These are phyloP conservation scores for Sebastiscus albofasciatus DNA, from an alignment of 2,797 vertebrate species.

Conservation along the genomic window DNA sequence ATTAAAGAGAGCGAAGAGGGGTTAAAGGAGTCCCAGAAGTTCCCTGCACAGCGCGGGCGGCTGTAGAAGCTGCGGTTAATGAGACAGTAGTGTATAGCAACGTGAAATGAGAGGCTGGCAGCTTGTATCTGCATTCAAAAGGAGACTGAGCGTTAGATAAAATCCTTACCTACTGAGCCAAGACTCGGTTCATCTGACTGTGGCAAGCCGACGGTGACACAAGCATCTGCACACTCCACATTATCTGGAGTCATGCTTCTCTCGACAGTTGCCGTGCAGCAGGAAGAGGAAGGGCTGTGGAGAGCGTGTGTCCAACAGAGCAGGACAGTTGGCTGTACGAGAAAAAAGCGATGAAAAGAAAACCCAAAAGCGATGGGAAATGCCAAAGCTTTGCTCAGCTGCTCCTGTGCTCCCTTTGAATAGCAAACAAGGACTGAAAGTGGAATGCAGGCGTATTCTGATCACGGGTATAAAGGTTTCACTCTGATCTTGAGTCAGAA, in stretches of 20 bases:
- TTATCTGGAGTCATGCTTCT: conserved; percentile 40
- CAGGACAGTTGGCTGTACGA: conserved; percentile 15
- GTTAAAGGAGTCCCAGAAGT: conserved; percentile 63
- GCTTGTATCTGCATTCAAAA: conserved; percentile 52
- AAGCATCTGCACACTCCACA: conserved; percentile 46
- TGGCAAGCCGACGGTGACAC: conserved; percentile 39
- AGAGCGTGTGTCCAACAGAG: conserved; percentile 25
- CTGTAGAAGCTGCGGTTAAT: conserved; percentile 53
- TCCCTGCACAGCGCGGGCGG: conserved; percentile 25
- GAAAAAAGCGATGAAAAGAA: conserved; percentile 36
- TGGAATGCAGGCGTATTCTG: conserved; percentile 26
- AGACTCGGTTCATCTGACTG: conserved; percentile 36
- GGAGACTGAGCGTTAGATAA: conserved; percentile 48
- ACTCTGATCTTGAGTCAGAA: conserved; percentile 44
- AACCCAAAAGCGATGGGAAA: conserved; percentile 14
- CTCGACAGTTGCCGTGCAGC: conserved; percentile 1
- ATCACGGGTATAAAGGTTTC: conserved; percentile 40
- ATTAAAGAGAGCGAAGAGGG: conserved; percentile 60
- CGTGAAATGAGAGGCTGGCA: conserved; percentile 38
- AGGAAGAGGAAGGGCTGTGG: conserved; percentile 1
- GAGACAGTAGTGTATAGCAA: conserved; percentile 50
- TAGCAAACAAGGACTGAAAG: conserved; percentile 44
- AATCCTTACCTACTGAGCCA: conserved; percentile 42
- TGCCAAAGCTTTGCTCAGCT: conserved; percentile 37
- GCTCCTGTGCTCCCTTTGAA: conserved; percentile 38